Evolutionary conservation across 2,888 invertebrate species (phyloP).

Genomic region (Epirrhoe tristata): DNA sequence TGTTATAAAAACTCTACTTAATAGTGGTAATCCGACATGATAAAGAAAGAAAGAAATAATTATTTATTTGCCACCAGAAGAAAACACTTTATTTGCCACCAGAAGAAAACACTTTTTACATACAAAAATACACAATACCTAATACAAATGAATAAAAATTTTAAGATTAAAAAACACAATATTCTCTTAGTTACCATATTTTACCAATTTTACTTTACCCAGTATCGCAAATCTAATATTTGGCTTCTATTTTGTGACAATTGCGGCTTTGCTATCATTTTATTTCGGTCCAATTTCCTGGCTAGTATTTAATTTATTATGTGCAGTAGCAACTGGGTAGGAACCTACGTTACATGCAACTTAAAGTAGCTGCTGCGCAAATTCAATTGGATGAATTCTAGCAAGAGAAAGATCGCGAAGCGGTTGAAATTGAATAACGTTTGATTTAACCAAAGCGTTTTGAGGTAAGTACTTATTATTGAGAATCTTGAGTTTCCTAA

Average conservation of each 20-base stretch:
- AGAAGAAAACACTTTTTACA: too few species aligned
- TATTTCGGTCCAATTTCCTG: constrained; percentile 10
- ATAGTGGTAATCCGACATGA: too few species aligned
- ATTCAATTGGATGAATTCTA: constrained; percentile 30
- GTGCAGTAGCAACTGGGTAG: constrained; percentile 19
- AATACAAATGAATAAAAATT: too few species aligned
- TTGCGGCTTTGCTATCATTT: constrained; percentile 8
- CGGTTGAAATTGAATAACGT: constrained; percentile 15
- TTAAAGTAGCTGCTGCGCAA: constrained; percentile 20
- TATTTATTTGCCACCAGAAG: too few species aligned
- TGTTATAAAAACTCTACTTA: too few species aligned
- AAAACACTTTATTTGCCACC: too few species aligned
- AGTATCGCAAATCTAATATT: constrained; percentile 4
- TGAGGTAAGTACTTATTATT: too few species aligned
- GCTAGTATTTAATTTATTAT: constrained; percentile 14
- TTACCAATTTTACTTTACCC: neutral
- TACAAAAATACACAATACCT: too few species aligned
- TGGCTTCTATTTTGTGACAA: constrained; percentile 3
- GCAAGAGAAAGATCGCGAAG: constrained; percentile 19
- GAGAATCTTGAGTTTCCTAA: too few species aligned
- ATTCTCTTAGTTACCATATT: neutral
- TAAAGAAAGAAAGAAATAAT: too few species aligned
- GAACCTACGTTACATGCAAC: constrained; percentile 23
- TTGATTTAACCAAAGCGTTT: neutral
- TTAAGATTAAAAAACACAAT: too few species aligned